These are phyloP conservation scores for Petrocephalus schoutedeni DNA, from an alignment of 2,797 vertebrate species.

Conservation along the genomic window DNA sequence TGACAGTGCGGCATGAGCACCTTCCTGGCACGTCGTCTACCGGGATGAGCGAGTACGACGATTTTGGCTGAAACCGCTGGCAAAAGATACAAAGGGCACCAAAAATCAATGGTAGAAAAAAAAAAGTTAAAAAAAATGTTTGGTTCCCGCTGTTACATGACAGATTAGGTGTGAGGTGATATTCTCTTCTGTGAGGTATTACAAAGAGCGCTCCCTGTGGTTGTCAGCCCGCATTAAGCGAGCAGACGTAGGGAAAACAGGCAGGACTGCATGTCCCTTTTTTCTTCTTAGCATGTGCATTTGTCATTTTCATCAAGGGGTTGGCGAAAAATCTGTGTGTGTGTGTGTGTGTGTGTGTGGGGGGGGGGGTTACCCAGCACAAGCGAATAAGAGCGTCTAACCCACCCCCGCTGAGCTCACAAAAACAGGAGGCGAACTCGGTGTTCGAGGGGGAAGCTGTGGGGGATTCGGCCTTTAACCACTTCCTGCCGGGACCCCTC, in stretches of 20 bases:
- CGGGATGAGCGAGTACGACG: neutral
- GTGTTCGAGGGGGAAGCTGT: neutral
- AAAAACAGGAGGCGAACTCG: neutral
- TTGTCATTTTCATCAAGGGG: neutral
- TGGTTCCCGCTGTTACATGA: constrained; percentile 57
- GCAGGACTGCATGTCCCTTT: constrained; percentile 46
- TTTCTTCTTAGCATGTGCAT: neutral
- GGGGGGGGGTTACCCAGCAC: neutral
- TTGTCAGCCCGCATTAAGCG: constrained; percentile 48
- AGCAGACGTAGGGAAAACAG: constrained; percentile 29
- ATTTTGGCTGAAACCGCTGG: neutral
- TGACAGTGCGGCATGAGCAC: neutral
- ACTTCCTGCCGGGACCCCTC: neutral
- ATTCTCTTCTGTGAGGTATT: constrained; percentile 54
- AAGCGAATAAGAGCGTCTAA: neutral
- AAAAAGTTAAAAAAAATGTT: constrained; percentile 53
- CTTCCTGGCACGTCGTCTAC: neutral
- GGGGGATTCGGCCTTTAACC: neutral
- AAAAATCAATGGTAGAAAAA: constrained; percentile 64
- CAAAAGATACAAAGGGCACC: constrained; percentile 53
- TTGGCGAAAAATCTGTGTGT: constrained; percentile 7
- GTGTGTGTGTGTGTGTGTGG: neutral
- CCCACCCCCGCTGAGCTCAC: neutral
- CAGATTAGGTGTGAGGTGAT: constrained; percentile 56
- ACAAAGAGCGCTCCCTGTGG: constrained; percentile 47